These are phyloP conservation scores for Petaurus breviceps DNA, from an alignment of 2,113 vertebrate genomes.

Conservation along the genomic window DNA sequence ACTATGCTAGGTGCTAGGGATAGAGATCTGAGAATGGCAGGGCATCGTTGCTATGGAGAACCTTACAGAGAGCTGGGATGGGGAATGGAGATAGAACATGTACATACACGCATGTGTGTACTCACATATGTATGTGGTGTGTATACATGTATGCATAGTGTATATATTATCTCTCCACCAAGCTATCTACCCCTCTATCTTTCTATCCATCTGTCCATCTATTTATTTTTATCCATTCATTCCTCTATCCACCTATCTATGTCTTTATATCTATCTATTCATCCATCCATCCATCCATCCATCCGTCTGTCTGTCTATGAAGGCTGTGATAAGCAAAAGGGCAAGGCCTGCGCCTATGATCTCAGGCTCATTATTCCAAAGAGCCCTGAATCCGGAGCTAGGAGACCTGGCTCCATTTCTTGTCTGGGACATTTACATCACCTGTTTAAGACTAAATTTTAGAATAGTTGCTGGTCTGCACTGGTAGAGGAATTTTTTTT, in stretches of 20 bases:
- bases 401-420: no score
- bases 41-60: not conserved
- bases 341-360: not conserved
- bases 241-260: not conserved
- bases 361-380: not conserved
- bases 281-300: not conserved
- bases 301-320: not conserved
- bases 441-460: not conserved
- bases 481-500: not conserved
- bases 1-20: not conserved
- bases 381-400: not conserved
- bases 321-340: not conserved
- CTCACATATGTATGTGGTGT: not conserved
- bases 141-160: no score
- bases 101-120: not conserved
- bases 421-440: not conserved
- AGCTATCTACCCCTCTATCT: not conserved
- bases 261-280: not conserved
- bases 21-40: not conserved
- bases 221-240: not conserved
- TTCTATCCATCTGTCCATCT: not conserved
- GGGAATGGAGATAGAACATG: not conserved
- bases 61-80: not conserved
- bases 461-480: not conserved
- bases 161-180: no score